Percentiles rank a stretch among this genome's conserved stretches.
Conservation (phyloP, 2,797 vertebrate species). For the Hirundo rustica region DNA sequence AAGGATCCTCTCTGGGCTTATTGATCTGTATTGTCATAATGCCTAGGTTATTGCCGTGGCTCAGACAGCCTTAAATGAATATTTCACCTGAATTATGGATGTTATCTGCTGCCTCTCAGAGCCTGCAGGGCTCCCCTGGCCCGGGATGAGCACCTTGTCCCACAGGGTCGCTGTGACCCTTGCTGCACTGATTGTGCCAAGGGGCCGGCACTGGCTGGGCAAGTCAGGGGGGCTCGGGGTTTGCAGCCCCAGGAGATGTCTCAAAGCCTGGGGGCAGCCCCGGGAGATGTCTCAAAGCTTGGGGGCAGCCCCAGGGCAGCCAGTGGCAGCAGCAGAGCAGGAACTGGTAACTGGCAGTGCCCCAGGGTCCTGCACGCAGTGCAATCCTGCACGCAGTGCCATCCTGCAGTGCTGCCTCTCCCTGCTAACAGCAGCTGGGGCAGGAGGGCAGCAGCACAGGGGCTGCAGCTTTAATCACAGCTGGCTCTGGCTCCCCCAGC, state of each 20-base stretch:
- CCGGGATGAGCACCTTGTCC: not conserved
- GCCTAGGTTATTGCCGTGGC: conserved; percentile 14
- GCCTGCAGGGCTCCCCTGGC: not conserved
- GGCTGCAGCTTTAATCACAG: not conserved
- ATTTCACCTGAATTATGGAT: conserved; percentile 16
- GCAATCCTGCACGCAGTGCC: fast-evolving
- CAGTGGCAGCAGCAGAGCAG: not conserved
- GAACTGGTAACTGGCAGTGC: fast-evolving
- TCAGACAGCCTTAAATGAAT: not conserved
- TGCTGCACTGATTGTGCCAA: not conserved
- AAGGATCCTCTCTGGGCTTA: conserved; percentile 44
- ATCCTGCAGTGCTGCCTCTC: fast-evolving
- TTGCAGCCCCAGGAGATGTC: not conserved
- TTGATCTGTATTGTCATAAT: conserved; percentile 59
- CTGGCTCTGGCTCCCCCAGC: not conserved
- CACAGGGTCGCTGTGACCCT: fast-evolving
- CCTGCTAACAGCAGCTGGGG: fast-evolving
- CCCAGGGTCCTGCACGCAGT: fast-evolving
- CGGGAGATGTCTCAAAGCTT: not conserved
- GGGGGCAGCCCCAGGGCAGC: not conserved
- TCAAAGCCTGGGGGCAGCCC: not conserved
- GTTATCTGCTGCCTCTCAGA: not conserved
- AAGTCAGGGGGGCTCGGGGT: fast-evolving
- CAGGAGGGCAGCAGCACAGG: not conserved
- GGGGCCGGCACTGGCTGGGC: not conserved